Percentiles rank a stretch among this genome's conserved stretches.
Evolutionary conservation across 2,888 invertebrate genomes (phyloP).

Genomic region (Coenonympha glycerion): DNA sequence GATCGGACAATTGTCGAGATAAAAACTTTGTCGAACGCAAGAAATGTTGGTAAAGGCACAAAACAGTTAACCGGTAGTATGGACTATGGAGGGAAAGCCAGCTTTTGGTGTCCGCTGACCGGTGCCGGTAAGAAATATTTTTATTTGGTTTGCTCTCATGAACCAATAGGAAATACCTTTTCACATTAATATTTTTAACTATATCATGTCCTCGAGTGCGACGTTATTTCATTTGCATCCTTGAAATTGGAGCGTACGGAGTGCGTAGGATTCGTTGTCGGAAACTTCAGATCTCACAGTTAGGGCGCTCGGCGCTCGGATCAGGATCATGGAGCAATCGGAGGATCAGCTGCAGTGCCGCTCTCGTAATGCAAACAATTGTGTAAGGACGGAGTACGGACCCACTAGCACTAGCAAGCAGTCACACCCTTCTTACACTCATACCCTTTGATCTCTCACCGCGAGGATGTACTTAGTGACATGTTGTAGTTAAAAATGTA

Average conservation of each 20-base stretch:
- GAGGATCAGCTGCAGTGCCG: slow-evolving; percentile 27
- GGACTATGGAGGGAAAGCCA: slow-evolving; percentile 67
- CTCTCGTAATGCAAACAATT: slow-evolving; percentile 70
- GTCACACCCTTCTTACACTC: slow-evolving; percentile 47
- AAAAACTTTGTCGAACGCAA: slow-evolving; percentile 40
- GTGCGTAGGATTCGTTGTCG: slow-evolving; percentile 51
- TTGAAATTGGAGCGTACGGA: slow-evolving; percentile 53
- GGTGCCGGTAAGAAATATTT: slow-evolving; percentile 60
- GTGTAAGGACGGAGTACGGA: slow-evolving; percentile 75
- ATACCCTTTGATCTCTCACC: slow-evolving; percentile 39
- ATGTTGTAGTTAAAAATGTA: slow-evolving; percentile 74
- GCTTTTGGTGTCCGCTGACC: slow-evolving; percentile 65
- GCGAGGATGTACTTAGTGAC: slow-evolving; percentile 66
- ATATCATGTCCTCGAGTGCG: slow-evolving; percentile 75
- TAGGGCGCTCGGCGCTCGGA: slow-evolving; percentile 49
- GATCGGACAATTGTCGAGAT: slow-evolving; percentile 42
- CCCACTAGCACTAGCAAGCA: slow-evolving; percentile 67
- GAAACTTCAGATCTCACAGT: slow-evolving; percentile 73
- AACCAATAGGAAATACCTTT: slow-evolving; percentile 76
- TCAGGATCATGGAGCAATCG: too few species aligned
- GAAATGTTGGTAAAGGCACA: slow-evolving; percentile 62
- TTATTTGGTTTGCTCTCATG: slow-evolving; percentile 60
- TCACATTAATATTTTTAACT: slow-evolving; percentile 74
- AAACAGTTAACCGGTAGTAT: slow-evolving; percentile 47
- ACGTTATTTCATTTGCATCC: slow-evolving; percentile 69